A percentile compares a stretch with the other conserved stretches of the same genome.
Conservation (phyloP, 2,113 vertebrate genomes). For the Bucco capensis region DNA sequence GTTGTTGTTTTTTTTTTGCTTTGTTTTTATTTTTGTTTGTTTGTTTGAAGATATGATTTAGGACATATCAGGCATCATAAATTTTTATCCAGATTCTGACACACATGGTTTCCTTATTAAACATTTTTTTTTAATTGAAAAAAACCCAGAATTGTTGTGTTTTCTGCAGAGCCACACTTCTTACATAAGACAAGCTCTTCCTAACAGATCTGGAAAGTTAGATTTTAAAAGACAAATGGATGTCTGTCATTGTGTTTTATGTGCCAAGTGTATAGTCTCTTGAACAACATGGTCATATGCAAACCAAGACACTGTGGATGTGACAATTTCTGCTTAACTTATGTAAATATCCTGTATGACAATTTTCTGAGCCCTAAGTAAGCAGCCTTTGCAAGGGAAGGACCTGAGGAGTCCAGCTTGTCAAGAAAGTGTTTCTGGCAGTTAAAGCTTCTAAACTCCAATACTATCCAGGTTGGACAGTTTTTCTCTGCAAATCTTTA, state of each 20-base stretch:
- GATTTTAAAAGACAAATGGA: neutral
- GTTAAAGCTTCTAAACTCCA: neutral
- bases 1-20: no score
- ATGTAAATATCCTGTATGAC: neutral
- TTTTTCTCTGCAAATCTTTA: neutral
- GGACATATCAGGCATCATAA: no score
- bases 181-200: neutral
- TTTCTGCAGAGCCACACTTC: neutral
- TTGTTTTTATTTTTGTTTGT: no score
- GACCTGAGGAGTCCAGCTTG: rapidly evolving
- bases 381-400: neutral
- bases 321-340: neutral
- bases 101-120: rapidly evolving
- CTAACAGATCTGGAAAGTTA: rapidly evolving
- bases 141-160: neutral
- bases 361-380: neutral
- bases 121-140: neutral
- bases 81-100: neutral
- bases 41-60: no score
- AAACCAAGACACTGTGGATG: neutral
- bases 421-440: rapidly evolving
- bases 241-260: rapidly evolving
- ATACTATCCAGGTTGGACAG: neutral
- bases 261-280: neutral
- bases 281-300: neutral